Percentiles rank a stretch among this genome's conserved stretches.
Conservation (phyloP, 2,888 invertebrate species). For the Anagyrus pseudococci region DNA sequence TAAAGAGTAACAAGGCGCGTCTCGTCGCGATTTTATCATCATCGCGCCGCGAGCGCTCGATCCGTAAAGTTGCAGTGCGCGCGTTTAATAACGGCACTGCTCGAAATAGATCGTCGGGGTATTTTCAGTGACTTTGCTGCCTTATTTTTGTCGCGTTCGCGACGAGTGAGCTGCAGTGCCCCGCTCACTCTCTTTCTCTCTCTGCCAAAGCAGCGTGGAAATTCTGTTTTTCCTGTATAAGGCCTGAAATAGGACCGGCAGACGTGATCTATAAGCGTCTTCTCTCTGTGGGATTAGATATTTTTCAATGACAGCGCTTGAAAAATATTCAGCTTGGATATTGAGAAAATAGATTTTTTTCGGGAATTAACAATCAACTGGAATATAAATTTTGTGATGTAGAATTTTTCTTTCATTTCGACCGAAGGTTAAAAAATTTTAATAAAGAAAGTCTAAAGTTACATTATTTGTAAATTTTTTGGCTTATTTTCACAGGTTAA, state of each 20-base stretch:
- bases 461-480: too few relatives aligned
- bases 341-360: too few relatives aligned
- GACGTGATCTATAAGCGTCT: not conserved
- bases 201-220: not conserved
- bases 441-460: too few relatives aligned
- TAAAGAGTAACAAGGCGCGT: too few relatives aligned
- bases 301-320: too few relatives aligned
- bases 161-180: not conserved
- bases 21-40: too few relatives aligned
- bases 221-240: not conserved
- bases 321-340: not conserved
- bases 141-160: constrained; percentile 16
- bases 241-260: not conserved
- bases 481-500: too few relatives aligned
- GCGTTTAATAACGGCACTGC: constrained; percentile 4
- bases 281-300: too few relatives aligned
- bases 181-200: not conserved
- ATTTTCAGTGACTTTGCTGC: constrained; percentile 21
- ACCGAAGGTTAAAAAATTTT: too few relatives aligned
- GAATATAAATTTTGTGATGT: too few relatives aligned
- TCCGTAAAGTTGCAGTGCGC: constrained; percentile 2
- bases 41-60: too few relatives aligned
- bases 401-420: too few relatives aligned
- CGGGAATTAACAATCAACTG: not conserved
- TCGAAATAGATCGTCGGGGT: constrained; percentile 17